phyloP scores from a whole-genome alignment of 2,888 invertebrate species.

The Andrena camellia region DNA sequence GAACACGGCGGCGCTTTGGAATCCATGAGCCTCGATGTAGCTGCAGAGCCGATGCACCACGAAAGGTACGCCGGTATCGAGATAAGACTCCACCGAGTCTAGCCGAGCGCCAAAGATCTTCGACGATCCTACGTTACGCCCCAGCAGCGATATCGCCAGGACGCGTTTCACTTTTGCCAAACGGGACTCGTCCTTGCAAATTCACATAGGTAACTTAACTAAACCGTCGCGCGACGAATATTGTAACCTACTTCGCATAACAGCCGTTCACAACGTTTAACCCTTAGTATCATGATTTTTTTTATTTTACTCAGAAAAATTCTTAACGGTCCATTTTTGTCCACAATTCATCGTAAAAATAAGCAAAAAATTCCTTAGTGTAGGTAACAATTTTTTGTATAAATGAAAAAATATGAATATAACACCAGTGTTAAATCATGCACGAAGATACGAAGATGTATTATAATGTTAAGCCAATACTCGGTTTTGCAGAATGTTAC shows the following conservation, averaged over 20 bases:
- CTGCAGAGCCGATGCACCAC: conserved; percentile 84
- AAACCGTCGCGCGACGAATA: too few relatives aligned
- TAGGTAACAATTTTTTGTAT: too few relatives aligned
- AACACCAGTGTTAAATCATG: too few relatives aligned
- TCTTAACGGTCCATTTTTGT: too few relatives aligned
- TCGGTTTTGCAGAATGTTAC: too few relatives aligned
- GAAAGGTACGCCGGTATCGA: conserved; percentile 83
- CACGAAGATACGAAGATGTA: too few relatives aligned
- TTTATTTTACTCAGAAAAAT: too few relatives aligned
- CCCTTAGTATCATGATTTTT: too few relatives aligned
- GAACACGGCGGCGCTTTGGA: conserved; percentile 83
- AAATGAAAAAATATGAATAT: too few relatives aligned
- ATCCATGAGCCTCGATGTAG: conserved; percentile 85
- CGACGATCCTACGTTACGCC: conserved; percentile 75
- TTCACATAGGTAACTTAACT: not conserved
- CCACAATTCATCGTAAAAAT: too few relatives aligned
- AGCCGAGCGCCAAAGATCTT: conserved; percentile 82
- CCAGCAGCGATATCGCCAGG: conserved; percentile 80
- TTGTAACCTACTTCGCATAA: not conserved
- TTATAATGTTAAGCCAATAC: too few relatives aligned
- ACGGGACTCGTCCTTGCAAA: conserved; percentile 81
- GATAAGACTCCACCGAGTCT: conserved; percentile 81
- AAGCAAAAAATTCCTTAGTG: too few relatives aligned
- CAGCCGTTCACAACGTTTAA: not conserved
- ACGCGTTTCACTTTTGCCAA: conserved; percentile 83